These are phyloP conservation scores for Plusia festucae DNA, from an alignment of 2,888 invertebrate species.

Conservation along the genomic window DNA sequence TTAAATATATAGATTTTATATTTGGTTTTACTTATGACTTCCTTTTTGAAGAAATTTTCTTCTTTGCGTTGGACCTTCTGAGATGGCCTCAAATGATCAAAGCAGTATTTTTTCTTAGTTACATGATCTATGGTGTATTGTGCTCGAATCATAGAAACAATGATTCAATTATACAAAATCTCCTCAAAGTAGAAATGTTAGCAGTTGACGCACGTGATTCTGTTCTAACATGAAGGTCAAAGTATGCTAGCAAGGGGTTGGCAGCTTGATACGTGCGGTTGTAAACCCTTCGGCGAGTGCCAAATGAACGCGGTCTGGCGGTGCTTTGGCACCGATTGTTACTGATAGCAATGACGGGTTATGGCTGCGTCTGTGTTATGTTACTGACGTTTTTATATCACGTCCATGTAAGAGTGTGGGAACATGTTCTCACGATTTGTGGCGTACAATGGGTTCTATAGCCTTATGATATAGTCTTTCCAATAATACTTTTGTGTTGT, in stretches of 20 bases:
- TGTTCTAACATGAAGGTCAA: not conserved
- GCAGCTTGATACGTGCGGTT: not conserved
- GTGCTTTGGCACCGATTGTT: slow-evolving; percentile 22
- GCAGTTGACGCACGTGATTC: not conserved
- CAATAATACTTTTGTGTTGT: not conserved
- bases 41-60: no score
- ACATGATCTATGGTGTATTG: no score
- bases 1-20: no score
- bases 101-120: no score
- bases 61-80: no score
- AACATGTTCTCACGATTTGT: not conserved
- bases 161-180: no score
- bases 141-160: no score
- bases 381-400: not conserved
- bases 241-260: not conserved
- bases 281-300: slow-evolving; percentile 6
- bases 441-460: not conserved
- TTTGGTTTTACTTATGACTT: no score
- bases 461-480: not conserved
- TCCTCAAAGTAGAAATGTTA: no score
- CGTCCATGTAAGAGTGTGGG: not conserved
- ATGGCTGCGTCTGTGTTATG: not conserved
- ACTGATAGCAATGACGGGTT: slow-evolving; percentile 22
- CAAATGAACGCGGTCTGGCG: slow-evolving; percentile 13
- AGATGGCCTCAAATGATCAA: no score